Percentiles rank a stretch among this genome's conserved stretches.
Conservation (phyloP, 2,113 vertebrate species). For the Chascanopsetta lugubris region DNA sequence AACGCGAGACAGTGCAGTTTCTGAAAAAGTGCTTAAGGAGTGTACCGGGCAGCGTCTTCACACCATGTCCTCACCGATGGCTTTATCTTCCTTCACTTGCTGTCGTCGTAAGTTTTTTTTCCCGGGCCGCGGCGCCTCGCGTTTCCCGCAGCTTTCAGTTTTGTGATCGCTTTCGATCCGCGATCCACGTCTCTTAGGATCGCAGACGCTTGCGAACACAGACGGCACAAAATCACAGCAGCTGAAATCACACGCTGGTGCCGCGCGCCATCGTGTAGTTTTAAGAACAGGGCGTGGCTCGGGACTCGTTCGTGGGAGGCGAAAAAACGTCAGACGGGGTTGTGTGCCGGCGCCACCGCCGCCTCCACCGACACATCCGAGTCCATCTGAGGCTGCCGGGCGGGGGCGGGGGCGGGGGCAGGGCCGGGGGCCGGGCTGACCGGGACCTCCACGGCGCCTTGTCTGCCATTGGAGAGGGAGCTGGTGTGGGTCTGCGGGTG, state of each 20-base stretch:
- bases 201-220: no score
- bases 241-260: slow-evolving; percentile 17
- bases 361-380: slow-evolving; percentile 77
- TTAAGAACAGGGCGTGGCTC: slow-evolving; percentile 17
- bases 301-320: background rate
- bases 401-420: slow-evolving; percentile 27
- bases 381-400: slow-evolving; percentile 74
- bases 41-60: slow-evolving; percentile 25
- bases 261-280: background rate
- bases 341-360: slow-evolving; percentile 71
- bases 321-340: slow-evolving; percentile 83
- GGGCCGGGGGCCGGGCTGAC: slow-evolving; percentile 52
- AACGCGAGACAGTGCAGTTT: slow-evolving; percentile 45
- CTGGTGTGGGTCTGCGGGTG: slow-evolving; percentile 71
- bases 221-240: no score
- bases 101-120: no score
- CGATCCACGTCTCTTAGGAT: no score
- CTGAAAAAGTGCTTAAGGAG: slow-evolving; percentile 58
- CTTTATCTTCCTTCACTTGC: slow-evolving; percentile 22
- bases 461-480: slow-evolving; percentile 74
- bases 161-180: slow-evolving; percentile 1
- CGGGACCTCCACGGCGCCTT: slow-evolving; percentile 80
- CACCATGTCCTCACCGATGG: slow-evolving; percentile 21
- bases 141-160: background rate
- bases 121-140: background rate